Evolutionary conservation across 2,888 invertebrate genomes (phyloP).

Genomic region (Petrolisthes manimaculis): DNA sequence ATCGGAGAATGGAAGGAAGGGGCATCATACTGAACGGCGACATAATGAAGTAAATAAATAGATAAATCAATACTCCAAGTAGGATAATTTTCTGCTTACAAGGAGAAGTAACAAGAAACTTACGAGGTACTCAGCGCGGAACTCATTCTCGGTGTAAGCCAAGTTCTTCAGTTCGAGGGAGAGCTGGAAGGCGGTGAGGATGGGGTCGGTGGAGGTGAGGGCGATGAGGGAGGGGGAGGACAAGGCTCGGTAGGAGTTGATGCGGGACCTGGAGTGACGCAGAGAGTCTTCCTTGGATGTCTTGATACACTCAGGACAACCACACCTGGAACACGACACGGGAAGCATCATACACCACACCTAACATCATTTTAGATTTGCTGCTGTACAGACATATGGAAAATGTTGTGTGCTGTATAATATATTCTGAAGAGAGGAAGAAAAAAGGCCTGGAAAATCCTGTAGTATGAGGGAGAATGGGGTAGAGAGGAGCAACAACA

Average conservation of each 20-base stretch:
- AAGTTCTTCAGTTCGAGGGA: constrained; percentile 74
- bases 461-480: neutral
- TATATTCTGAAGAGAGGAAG: neutral
- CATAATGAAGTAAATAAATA: neutral
- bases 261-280: constrained; percentile 86
- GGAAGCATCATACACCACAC: neutral
- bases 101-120: constrained; percentile 1
- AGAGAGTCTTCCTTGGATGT: constrained; percentile 78
- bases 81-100: neutral
- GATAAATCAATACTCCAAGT: neutral
- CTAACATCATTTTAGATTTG: neutral
- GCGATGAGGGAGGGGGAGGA: constrained; percentile 95
- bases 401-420: neutral
- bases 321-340: constrained; percentile 76
- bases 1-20: neutral
- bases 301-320: constrained; percentile 88
- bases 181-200: constrained; percentile 92
- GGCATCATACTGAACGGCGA: neutral
- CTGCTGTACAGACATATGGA: neutral
- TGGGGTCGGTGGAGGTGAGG: constrained; percentile 90
- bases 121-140: constrained; percentile 72
- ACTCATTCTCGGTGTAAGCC: constrained; percentile 74
- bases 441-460: neutral
- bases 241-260: constrained; percentile 92
- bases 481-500: neutral